Evolutionary conservation across 2,113 vertebrate genomes (phyloP).

Genomic region (Poecile atricapillus): DNA sequence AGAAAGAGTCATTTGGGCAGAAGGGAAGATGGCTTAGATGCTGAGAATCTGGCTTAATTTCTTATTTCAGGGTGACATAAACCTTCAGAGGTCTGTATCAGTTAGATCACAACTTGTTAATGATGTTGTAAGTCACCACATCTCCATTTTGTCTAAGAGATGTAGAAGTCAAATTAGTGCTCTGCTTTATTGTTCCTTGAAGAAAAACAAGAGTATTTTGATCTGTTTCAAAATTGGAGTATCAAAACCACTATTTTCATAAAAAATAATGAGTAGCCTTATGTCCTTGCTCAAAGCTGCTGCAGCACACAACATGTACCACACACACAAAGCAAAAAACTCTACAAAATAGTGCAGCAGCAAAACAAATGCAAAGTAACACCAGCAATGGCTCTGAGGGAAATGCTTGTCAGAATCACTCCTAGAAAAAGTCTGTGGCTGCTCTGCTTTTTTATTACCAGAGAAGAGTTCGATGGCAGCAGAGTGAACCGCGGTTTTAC

Average conservation of each 20-base stretch:
- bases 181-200: background rate
- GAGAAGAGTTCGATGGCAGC: background rate
- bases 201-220: background rate
- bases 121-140: background rate
- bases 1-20: background rate
- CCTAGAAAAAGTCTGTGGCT: background rate
- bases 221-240: background rate
- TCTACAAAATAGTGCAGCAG: background rate
- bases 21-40: background rate
- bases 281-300: background rate
- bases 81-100: background rate
- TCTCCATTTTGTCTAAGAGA: background rate
- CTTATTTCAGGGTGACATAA: background rate
- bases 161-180: background rate
- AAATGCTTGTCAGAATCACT: background rate
- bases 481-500: background rate
- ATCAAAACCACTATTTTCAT: background rate
- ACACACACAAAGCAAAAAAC: background rate
- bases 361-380: background rate
- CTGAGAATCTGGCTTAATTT: background rate
- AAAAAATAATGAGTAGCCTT: background rate
- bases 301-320: rapidly evolving
- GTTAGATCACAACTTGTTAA: background rate
- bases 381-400: background rate
- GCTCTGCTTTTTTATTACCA: background rate